Evolutionary conservation across 2,888 invertebrate genomes (phyloP).

Genomic region (Melanchra persicariae): DNA sequence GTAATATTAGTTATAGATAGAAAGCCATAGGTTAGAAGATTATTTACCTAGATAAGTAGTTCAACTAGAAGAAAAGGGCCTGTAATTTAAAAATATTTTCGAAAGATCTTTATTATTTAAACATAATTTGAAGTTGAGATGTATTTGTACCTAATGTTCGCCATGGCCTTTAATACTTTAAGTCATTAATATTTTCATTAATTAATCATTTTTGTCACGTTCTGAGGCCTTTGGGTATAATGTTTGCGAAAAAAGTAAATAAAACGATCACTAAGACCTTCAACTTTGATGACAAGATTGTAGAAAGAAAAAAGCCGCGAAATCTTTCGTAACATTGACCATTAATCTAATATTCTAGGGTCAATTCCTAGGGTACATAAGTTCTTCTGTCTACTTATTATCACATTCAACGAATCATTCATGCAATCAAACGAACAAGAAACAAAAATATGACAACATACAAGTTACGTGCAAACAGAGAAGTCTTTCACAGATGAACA

Average conservation of each 20-base stretch:
- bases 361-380: neutral
- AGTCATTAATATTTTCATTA: neutral
- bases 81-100: neutral
- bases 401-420: neutral
- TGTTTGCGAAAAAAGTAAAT: slow-evolving; percentile 15
- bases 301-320: neutral
- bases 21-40: no score
- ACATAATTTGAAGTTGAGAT: neutral
- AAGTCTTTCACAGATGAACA: neutral
- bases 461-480: neutral
- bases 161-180: neutral
- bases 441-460: neutral
- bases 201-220: slow-evolving; percentile 4
- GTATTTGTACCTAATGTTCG: neutral
- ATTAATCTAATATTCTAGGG: neutral
- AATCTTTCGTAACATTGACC: no score
- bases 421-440: neutral
- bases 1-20: no score
- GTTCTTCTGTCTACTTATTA: no score
- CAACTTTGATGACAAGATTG: neutral
- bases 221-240: neutral
- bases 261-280: neutral
- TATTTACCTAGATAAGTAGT: no score
- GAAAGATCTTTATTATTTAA: neutral
- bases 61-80: no score